These are phyloP conservation scores for Oedothorax gibbosus DNA, from an alignment of 1,140 invertebrate genomes.

Conservation along the genomic window DNA sequence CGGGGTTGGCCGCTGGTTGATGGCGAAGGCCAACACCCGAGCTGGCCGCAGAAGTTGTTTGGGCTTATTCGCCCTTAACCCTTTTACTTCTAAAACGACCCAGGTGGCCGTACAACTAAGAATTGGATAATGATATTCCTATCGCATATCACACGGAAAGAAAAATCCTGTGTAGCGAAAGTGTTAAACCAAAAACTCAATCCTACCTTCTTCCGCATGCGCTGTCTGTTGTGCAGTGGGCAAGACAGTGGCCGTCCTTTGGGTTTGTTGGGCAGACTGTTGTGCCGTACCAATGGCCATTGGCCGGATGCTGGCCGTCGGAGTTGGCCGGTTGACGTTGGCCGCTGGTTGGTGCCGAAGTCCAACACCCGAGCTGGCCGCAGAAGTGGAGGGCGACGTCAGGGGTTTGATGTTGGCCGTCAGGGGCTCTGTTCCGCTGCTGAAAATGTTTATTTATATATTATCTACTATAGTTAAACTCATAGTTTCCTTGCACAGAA, in stretches of 20 bases:
- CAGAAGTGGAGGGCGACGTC: conserved; percentile 75
- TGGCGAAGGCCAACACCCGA: conserved; percentile 66
- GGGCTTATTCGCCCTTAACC: no score
- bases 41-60: conserved; percentile 65
- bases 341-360: conserved; percentile 67
- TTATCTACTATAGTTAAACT: no score
- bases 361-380: conserved; percentile 63
- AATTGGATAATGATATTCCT: no score
- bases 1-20: conserved; percentile 76
- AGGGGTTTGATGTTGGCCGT: conserved; percentile 95
- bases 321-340: conserved; percentile 74
- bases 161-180: no score
- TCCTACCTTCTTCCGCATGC: conserved; percentile 43
- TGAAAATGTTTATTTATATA: background rate
- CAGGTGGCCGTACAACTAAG: no score
- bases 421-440: conserved; percentile 69
- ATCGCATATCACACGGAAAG: no score
- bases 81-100: no score
- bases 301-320: conserved; percentile 90
- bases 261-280: conserved; percentile 65
- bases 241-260: conserved; percentile 81
- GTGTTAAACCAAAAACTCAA: no score
- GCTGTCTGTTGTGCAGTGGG: conserved; percentile 68
- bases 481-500: no score
- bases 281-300: conserved; percentile 78